phyloP scores from a whole-genome alignment of 2,113 vertebrate species.

The Platysternon megacephalum region DNA sequence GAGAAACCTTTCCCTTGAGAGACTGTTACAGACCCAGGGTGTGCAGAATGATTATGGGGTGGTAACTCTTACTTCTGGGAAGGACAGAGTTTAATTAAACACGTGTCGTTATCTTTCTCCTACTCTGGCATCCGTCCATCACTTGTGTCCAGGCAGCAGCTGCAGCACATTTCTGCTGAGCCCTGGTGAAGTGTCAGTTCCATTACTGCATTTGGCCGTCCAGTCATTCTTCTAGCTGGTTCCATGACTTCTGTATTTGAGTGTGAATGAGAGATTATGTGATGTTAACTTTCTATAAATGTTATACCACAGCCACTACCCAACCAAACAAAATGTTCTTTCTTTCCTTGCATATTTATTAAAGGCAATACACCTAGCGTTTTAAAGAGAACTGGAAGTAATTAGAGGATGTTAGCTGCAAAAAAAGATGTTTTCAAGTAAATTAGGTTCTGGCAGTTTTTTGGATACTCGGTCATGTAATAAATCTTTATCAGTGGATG shows the following conservation, averaged over 20 bases:
- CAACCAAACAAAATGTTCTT: not conserved
- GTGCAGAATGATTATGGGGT: not conserved
- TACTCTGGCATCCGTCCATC: rapidly evolving
- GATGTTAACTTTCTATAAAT: not conserved
- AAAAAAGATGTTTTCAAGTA: not conserved
- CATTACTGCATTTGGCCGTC: rapidly evolving
- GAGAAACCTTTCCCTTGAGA: not conserved
- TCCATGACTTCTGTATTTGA: rapidly evolving
- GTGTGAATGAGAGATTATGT: not conserved
- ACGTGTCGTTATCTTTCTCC: rapidly evolving
- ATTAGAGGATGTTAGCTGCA: not conserved
- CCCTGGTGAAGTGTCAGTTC: rapidly evolving
- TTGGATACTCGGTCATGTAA: not conserved
- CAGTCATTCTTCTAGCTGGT: not conserved
- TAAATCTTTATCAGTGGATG: not conserved
- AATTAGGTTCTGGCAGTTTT: not conserved
- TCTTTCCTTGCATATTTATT: not conserved
- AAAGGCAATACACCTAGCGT: not conserved
- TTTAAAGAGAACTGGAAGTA: not conserved
- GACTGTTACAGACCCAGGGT: not conserved
- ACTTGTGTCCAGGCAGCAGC: not conserved
- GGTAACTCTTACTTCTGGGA: not conserved
- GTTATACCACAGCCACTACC: not conserved
- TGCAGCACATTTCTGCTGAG: not conserved
- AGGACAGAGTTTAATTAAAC: not conserved